Evolutionary conservation across 92 coral and sea anemone genomes (phyloP).

Genomic region (Actinernus sp.): DNA sequence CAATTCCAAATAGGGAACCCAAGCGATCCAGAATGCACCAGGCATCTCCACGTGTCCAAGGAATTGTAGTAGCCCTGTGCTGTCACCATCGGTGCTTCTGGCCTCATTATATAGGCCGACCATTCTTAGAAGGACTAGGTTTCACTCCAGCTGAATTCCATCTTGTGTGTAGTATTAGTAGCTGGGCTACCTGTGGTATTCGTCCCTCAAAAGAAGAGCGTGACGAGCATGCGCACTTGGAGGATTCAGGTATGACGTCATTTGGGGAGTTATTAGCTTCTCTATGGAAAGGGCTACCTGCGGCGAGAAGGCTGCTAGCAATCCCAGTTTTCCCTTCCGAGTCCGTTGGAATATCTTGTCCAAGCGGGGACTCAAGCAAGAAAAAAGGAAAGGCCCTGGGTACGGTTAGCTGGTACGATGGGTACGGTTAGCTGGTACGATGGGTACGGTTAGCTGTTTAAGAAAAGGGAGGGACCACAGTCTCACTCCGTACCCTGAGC

Average conservation of each 20-base stretch:
- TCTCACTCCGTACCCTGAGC: too few species aligned
- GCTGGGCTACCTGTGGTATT: conserved; percentile 99
- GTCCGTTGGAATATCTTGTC: too few species aligned
- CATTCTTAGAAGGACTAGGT: conserved; percentile 79
- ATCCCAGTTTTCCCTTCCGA: too few species aligned
- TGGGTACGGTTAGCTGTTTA: too few species aligned
- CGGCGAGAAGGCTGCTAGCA: too few species aligned
- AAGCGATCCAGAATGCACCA: conserved; percentile 45
- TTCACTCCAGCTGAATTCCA: conserved; percentile 85
- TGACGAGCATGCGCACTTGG: background rate
- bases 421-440: too few species aligned
- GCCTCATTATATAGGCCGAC: conserved; percentile 96
- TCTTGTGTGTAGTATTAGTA: conserved; percentile 90
- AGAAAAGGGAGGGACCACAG: too few species aligned
- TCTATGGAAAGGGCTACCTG: too few species aligned
- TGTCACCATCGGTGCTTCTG: conserved; percentile 98
- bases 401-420: too few species aligned
- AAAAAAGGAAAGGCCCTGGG: too few species aligned
- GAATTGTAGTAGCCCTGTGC: conserved; percentile 89
- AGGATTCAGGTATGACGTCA: background rate
- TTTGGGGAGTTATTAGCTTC: too few species aligned
- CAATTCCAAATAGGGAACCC: conserved; percentile 34
- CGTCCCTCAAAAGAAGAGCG: conserved; percentile 44
- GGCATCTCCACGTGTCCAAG: conserved; percentile 39
- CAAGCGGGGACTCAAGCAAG: too few species aligned